A percentile compares a stretch with the other conserved stretches of the same genome.
Evolutionary conservation across 2,888 invertebrate genomes (phyloP).

Genomic region (Nomada fabriciana): DNA sequence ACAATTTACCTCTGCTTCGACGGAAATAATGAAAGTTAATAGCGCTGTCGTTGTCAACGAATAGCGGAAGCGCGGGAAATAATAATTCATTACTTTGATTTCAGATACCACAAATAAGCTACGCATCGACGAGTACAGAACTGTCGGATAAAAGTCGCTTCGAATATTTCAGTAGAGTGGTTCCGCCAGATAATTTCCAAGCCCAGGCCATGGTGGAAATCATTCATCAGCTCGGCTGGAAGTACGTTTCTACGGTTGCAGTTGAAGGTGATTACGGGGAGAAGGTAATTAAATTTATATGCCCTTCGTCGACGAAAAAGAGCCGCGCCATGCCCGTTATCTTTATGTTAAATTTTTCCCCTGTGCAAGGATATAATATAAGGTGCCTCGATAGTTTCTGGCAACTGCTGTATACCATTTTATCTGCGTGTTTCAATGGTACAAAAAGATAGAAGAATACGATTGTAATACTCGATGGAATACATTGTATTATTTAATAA

Average conservation of each 20-base stretch:
- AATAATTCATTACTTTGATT: conserved; percentile 54
- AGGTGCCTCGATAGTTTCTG: too few species aligned
- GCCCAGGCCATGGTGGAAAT: conserved; percentile 90
- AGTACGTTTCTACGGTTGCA: conserved; percentile 91
- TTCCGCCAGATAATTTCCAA: conserved; percentile 90
- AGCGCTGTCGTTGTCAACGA: neutral
- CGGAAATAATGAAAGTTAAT: too few species aligned
- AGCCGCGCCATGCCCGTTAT: neutral
- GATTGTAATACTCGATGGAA: too few species aligned
- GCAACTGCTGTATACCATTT: too few species aligned
- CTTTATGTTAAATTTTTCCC: too few species aligned
- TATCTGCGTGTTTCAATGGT: too few species aligned
- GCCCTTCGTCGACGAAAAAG: neutral
- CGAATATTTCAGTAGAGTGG: conserved; percentile 89
- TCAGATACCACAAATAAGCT: conserved; percentile 90
- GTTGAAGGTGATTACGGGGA: conserved; percentile 92
- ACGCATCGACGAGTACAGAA: conserved; percentile 90
- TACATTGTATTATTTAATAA: too few species aligned
- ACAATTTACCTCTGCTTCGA: too few species aligned
- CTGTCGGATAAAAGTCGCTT: conserved; percentile 89
- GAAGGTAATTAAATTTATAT: conserved; percentile 84
- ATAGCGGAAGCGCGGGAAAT: neutral
- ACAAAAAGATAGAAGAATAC: too few species aligned
- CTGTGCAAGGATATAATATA: too few species aligned
- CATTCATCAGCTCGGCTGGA: conserved; percentile 89